Evolutionary conservation across 2,113 vertebrate genomes (phyloP), one percentile per base, ranked within the genome.

Genomic region (Hoplias malabaricus): DNA sequence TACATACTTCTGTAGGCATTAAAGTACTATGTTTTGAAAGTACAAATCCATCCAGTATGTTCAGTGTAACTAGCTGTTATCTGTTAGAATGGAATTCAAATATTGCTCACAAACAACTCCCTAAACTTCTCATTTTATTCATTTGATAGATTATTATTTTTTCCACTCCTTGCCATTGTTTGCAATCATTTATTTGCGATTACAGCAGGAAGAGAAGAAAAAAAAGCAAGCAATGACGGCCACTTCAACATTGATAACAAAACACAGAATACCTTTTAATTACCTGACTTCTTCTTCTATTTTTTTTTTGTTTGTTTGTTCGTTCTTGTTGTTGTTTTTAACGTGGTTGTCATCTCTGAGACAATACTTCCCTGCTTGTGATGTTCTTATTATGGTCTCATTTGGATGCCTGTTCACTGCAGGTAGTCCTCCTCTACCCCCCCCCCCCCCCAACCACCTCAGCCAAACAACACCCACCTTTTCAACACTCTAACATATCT

Each of bases 221-320:
- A 79, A 80, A 72, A 86, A 85, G 84, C 87, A 74, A 72, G 66
- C 83, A 77, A 80, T 88, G 85, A 90, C 76, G 86, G 87, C 81
- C 89, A 86, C 88, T 89, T 87, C 48, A 23, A 10, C 48, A 21
- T 21, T 21, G 46, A 50, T 91, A 88, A 91, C 91, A 91, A 91
- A 93, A 90, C 88, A 85, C 84, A 81, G 86, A 91, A 86, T 88
- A 84, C 80, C 70, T 90, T 87, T 90, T 93, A 91, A 92, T 92
- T 91, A 91, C 87, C 86, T 85, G 89, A 90, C 57, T 70, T 59
- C 85, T 89, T 83, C n/a, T n/a, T n/a, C n/a, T n/a, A n/a, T n/a
- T 79, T 90, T 83, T 80, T 81, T 11, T 43, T 11, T 12, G 4
- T 38, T n/a, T 6, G 48, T 53, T n/a, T n/a, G n/a, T n/a, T n/a